phyloP scores from a whole-genome alignment of 2,797 vertebrate species.

The Petrocephalus schoutedeni region DNA sequence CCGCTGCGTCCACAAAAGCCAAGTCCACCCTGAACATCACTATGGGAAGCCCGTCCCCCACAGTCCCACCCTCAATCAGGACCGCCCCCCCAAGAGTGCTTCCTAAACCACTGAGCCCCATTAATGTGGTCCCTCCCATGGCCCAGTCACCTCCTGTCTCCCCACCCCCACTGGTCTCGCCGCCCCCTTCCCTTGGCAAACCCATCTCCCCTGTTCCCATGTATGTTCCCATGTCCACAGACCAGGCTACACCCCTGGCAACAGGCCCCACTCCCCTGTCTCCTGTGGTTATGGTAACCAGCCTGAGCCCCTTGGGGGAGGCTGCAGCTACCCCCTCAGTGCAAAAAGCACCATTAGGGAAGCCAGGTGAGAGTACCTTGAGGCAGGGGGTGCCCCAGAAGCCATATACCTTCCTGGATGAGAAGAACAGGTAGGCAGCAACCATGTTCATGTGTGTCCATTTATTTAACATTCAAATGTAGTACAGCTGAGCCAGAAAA shows the following conservation, averaged over 20 bases:
- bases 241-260: conserved; percentile 29
- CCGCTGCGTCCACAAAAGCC: conserved; percentile 51
- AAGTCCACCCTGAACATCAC: conserved; percentile 62
- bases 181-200: conserved; percentile 57
- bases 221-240: conserved; percentile 53
- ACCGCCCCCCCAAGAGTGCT: conserved; percentile 48
- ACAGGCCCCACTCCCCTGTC: conserved; percentile 42
- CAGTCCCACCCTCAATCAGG: conserved; percentile 41
- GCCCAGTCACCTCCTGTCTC: conserved; percentile 47
- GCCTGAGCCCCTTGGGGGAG: conserved; percentile 62
- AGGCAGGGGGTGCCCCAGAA: conserved; percentile 92
- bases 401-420: conserved; percentile 96
- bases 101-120: conserved; percentile 64
- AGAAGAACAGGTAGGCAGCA: conserved; percentile 83
- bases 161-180: conserved; percentile 38
- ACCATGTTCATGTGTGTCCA: neutral
- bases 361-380: conserved; percentile 64
- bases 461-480: neutral
- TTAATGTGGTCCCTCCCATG: conserved; percentile 38
- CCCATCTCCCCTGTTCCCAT: conserved; percentile 69
- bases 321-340: conserved; percentile 55
- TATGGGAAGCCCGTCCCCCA: conserved; percentile 49
- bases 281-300: conserved; percentile 64
- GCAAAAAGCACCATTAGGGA: conserved; percentile 59
- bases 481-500: neutral